Percentiles rank a stretch among this genome's conserved stretches.
These are phyloP conservation scores for Oxyruncus cristatus DNA, from an alignment of 2,113 vertebrate species.

Conservation along the genomic window DNA sequence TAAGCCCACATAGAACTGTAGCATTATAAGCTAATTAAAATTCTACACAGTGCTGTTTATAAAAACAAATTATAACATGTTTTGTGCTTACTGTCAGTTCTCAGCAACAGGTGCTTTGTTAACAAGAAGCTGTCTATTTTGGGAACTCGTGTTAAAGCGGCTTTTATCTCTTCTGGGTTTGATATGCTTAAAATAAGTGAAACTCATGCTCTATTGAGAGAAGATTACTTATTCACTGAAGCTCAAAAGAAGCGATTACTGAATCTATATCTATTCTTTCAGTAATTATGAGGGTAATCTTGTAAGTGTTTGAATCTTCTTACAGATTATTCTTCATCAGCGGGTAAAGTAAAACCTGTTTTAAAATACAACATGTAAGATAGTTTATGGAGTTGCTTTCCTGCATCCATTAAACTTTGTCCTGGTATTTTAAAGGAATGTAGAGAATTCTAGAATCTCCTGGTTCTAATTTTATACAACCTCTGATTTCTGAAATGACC, in stretches of 20 bases:
- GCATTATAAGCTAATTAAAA: slow-evolving; percentile 47
- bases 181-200: slow-evolving; percentile 63
- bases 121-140: slow-evolving; percentile 64
- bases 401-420: background rate
- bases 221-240: slow-evolving; percentile 49
- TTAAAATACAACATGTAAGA: background rate
- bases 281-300: slow-evolving; percentile 33
- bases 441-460: background rate
- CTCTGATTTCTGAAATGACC: background rate
- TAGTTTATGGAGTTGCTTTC: background rate
- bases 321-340: background rate
- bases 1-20: background rate
- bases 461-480: background rate
- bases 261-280: slow-evolving; percentile 4
- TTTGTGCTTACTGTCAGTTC: slow-evolving; percentile 60
- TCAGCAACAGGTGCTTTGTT: slow-evolving; percentile 62
- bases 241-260: slow-evolving; percentile 44
- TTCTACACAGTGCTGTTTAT: slow-evolving; percentile 54
- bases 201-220: slow-evolving; percentile 43
- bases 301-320: slow-evolving; percentile 3
- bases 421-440: background rate
- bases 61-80: slow-evolving; percentile 57
- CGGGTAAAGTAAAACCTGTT: background rate
- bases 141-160: slow-evolving; percentile 15
- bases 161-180: slow-evolving; percentile 59